Evolutionary conservation across 2,797 vertebrate species (phyloP), one percentile per base, ranked within the genome.

Genomic region (Aratinga solstitialis): DNA sequence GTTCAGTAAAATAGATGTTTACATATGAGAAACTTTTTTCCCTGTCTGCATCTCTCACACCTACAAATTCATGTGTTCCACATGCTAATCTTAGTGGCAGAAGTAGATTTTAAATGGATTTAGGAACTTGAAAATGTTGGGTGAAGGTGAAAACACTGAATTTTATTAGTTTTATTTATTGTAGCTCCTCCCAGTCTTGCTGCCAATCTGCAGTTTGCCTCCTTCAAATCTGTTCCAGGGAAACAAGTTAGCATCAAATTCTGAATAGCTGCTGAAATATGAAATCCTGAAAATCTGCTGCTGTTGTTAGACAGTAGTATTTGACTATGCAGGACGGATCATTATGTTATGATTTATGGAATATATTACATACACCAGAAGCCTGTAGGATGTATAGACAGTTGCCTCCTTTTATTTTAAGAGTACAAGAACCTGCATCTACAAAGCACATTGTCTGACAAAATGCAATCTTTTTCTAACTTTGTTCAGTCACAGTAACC

Each of bases 1-100:
- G 56, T 87, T 93, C 24, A 47, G 85, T 74, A 84, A 90, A 93
- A 81, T 68, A 87, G 68, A 66, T 87, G 67, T 83, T 95, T 94
- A 89, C 59, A 23, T 56, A 38, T 19, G 18, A 80, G 42, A 87
- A 92, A 65, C 50, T 73, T 65, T 84, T 89, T 84, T 87, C 27
- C 83, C 45, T 77, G 47, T 90, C 77, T 91, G 56, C 24, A 48
- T 69, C 59, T 89, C 84, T 84, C 75, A 72, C 65, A 75, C 47
- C 42, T 81, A 56, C 75, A 77, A 66, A 93, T 62, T 91, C 68
- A 91, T 54, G 66, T 50, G 30, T 21, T 89, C 48, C 22, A 23
- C 27, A 3, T 45, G 36, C 45, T 90, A 80, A 86, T 82, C 61
- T 79, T 61, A 53, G 48, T 66, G 77, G 38, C 45, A 87, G 71